A percentile compares a stretch with the other conserved stretches of the same genome.
Evolutionary conservation across 37 sponge, comb jelly and placozoan genomes (phyloP).

Genomic region (Diacarnus erythraeanus): DNA sequence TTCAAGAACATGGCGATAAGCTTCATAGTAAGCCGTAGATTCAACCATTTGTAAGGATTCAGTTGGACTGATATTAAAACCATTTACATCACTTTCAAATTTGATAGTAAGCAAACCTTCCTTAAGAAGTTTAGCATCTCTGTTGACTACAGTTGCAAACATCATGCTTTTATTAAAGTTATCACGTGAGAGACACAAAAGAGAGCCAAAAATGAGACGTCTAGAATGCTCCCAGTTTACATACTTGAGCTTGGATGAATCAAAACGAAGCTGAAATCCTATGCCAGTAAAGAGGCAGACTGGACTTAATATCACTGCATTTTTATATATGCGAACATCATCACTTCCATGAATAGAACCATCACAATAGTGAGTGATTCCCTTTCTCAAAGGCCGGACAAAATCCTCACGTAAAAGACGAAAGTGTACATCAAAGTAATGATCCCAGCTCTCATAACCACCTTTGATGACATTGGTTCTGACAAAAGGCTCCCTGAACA

Average conservation of each 20-base stretch:
- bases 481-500: slow-evolving; percentile 21
- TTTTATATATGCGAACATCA: slow-evolving; percentile 57
- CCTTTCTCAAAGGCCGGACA: slow-evolving; percentile 73
- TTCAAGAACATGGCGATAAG: slow-evolving; percentile 76
- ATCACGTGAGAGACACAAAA: slow-evolving; percentile 78
- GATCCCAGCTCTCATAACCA: slow-evolving; percentile 60
- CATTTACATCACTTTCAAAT: slow-evolving; percentile 65
- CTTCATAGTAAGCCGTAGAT: slow-evolving; percentile 90
- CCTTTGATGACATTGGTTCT: slow-evolving; percentile 53
- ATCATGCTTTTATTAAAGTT: slow-evolving; percentile 32
- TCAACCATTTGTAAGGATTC: slow-evolving; percentile 58
- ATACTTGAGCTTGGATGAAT: slow-evolving; percentile 26
- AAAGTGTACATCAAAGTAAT: slow-evolving; percentile 82
- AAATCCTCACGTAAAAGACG: slow-evolving; percentile 88
- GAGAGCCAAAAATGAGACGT: slow-evolving; percentile 82
- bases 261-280: slow-evolving; percentile 68
- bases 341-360: background rate
- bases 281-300: slow-evolving; percentile 65
- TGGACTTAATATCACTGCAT: slow-evolving; percentile 55
- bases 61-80: slow-evolving; percentile 34
- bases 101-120: slow-evolving; percentile 60
- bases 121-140: slow-evolving; percentile 42
- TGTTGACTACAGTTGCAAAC: slow-evolving; percentile 70
- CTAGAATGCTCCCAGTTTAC: slow-evolving; percentile 82
- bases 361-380: slow-evolving; percentile 32